These are phyloP conservation scores for Hoplostethus atlanticus DNA, from an alignment of 2,797 vertebrate species.

Conservation along the genomic window DNA sequence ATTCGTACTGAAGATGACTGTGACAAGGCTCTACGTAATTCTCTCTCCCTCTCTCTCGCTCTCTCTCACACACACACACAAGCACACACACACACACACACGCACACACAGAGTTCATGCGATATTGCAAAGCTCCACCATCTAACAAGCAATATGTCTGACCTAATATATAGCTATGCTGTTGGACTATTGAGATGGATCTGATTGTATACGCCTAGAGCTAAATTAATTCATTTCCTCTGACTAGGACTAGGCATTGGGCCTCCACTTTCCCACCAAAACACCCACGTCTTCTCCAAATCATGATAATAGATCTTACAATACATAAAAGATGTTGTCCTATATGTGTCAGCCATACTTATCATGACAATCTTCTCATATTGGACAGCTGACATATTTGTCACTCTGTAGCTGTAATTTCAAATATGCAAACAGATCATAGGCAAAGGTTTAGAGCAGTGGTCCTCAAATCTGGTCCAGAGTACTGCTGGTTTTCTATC, in stretches of 20 bases:
- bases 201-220: background rate
- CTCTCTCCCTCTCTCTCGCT: conserved; percentile 5
- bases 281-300: background rate
- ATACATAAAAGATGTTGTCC: background rate
- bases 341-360: background rate
- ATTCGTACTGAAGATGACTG: conserved; percentile 22
- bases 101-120: conserved; percentile 8
- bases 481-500: too few relatives aligned
- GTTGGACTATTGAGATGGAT: background rate
- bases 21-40: background rate
- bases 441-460: background rate
- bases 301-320: background rate
- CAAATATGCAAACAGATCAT: background rate
- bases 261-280: too few relatives aligned
- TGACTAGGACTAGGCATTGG: background rate
- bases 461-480: too few relatives aligned
- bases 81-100: background rate
- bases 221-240: background rate
- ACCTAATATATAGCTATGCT: background rate
- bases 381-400: too few relatives aligned
- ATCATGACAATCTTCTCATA: background rate
- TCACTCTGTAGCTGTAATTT: background rate
- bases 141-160: background rate
- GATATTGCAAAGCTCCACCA: background rate
- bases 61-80: background rate